Conservation (phyloP, 1,140 invertebrate species). For the Harlomillsia oculata region DNA sequence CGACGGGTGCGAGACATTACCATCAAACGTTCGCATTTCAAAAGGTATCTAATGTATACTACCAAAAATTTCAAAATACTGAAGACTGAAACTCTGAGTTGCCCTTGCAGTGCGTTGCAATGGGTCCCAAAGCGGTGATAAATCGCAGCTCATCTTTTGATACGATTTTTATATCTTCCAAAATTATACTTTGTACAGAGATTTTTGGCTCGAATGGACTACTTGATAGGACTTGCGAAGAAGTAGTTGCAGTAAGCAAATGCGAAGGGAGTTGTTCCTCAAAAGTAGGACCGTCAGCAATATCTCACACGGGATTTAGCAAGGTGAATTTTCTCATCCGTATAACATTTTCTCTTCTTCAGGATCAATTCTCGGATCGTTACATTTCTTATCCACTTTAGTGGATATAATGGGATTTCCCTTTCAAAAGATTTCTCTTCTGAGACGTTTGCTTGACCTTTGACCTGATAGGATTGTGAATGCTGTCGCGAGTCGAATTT, state of each 20-base stretch:
- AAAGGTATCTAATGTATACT: neutral
- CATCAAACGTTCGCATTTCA: neutral
- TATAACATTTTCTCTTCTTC: neutral
- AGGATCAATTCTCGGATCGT: too few relatives aligned
- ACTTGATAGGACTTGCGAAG: constrained; percentile 71
- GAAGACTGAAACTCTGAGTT: neutral
- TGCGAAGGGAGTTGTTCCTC: constrained; percentile 71
- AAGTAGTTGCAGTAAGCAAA: constrained; percentile 54
- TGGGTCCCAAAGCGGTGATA: too few relatives aligned
- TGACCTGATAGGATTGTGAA: constrained; percentile 62
- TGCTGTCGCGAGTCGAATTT: constrained; percentile 80
- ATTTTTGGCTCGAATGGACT: constrained; percentile 73
- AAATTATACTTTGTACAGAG: constrained; percentile 47
- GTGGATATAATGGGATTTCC: neutral
- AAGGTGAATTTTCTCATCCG: constrained; percentile 53
- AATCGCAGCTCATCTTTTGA: neutral
- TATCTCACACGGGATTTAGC: constrained; percentile 73
- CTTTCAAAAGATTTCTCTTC: neutral
- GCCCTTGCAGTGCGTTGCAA: too few relatives aligned
- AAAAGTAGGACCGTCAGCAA: constrained; percentile 78
- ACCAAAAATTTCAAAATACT: neutral
- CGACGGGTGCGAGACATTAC: too few relatives aligned
- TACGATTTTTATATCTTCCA: neutral
- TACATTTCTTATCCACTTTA: too few relatives aligned
- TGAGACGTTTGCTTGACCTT: neutral